A percentile compares a stretch with the other conserved stretches of the same genome.
Evolutionary conservation across 2,888 invertebrate species (phyloP).

Genomic region (Drosophila paranaensis): DNA sequence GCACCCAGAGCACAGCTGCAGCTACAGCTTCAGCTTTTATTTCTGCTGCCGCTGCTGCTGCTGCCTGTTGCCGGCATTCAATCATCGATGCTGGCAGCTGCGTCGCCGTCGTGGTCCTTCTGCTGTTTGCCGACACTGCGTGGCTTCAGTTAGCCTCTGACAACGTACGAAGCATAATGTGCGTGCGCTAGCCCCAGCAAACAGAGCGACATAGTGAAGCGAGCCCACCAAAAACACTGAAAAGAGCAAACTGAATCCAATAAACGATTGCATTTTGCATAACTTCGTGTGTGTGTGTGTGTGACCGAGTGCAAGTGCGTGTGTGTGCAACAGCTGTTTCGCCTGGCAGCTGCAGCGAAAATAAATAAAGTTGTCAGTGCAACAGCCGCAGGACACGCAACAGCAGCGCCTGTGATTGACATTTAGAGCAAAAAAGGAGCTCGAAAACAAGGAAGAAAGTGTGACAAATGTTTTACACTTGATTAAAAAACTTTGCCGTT

Average conservation of each 20-base stretch:
- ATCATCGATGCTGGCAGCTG: slow-evolving; percentile 47
- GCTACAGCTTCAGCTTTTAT: slow-evolving; percentile 3
- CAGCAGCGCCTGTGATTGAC: slow-evolving; percentile 20
- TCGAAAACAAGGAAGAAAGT: slow-evolving; percentile 6
- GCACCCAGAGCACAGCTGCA: slow-evolving; percentile 25
- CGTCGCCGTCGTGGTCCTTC: slow-evolving; percentile 12
- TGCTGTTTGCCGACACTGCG: slow-evolving; percentile 12
- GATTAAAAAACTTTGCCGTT: slow-evolving; percentile 67
- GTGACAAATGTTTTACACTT: slow-evolving; percentile 48
- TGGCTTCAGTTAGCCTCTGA: slow-evolving; percentile 63
- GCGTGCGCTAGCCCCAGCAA: slow-evolving; percentile 49
- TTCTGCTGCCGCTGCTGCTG: slow-evolving; percentile 1
- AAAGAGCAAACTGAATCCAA: background rate
- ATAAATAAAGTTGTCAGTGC: slow-evolving; percentile 43
- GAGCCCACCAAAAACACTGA: background rate
- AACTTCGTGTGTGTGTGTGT: slow-evolving; percentile 8
- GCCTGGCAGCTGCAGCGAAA: slow-evolving; percentile 10
- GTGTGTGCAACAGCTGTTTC: slow-evolving; percentile 66
- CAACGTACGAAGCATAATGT: slow-evolving; percentile 66
- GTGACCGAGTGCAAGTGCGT: background rate
- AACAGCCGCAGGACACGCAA: slow-evolving; percentile 17
- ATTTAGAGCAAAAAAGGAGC: background rate
- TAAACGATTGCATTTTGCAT: slow-evolving; percentile 14
- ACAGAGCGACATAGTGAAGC: slow-evolving; percentile 7
- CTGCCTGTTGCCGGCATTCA: slow-evolving; percentile 53